Base-by-base conservation (phyloP, 2,888 invertebrate species). In the Plemyria rubiginata region DNA sequence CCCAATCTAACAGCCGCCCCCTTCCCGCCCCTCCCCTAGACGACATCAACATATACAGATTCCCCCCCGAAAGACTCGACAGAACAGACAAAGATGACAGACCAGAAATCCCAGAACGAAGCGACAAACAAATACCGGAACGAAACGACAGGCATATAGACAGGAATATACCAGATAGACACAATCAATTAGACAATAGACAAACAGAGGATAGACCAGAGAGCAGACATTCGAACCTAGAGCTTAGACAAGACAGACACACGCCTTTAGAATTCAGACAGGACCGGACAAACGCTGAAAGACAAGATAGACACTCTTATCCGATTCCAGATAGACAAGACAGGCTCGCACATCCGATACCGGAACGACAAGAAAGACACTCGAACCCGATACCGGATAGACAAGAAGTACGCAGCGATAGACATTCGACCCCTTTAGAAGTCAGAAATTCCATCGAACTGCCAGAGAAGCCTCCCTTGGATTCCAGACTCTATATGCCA, bases 1-100 rank as follows among this genome's bases (percentile, higher is more conserved):
- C 92, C 0, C 91, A 89, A 54, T 87, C 91, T 0, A 90, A 90
- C 73, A 90, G 92, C 63, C 71, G 92, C 28, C 92, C 91, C 0
- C 74, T 92, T 1, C 92, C 92, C 9, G 91, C 90, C 0, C 88
- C 92, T 0, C 92, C 92, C 0, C 85, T 88, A 16, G 90, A 48
- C n/a, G 65, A 66, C 49, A 13, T 65, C 12, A 70, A 76, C 68
- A 74, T 40, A 40, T 67, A 72, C 16, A 63, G 72, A 57, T 68
- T 65, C 28, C 62, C 65, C 22, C 63, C 67, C 15, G 67, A 75
- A 63, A 70, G 29, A 65, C 62, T 41, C 62, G 74, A 61, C 64
- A 70, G 65, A 59, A 56, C 57, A 13, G 66, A 29, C 22, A 60
- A 41, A 64, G 64, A n/a, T 50, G 70, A 63, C 45, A 60, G 68